Conservation (phyloP, 2,888 invertebrate genomes). For the Ecliptopera silaceata region DNA sequence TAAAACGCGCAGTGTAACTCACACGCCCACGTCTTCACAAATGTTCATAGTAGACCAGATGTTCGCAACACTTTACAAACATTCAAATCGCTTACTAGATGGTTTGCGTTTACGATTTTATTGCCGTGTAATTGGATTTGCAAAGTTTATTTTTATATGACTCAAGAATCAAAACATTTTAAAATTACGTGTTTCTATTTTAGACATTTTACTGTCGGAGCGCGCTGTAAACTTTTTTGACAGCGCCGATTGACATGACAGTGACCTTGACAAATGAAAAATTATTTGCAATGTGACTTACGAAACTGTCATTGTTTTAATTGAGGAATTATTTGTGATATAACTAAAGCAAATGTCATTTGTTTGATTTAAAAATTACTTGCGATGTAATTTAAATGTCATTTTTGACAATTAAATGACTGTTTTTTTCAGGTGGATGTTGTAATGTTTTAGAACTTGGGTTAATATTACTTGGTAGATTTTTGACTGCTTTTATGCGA, state of each 20-base stretch:
- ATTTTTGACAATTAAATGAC: no score
- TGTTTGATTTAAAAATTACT: no score
- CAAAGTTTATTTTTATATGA: conserved; percentile 18
- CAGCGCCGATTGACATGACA: neutral
- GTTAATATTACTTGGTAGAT: no score
- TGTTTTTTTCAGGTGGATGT: no score
- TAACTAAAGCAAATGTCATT: no score
- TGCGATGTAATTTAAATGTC: no score
- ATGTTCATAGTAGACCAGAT: conserved; percentile 15
- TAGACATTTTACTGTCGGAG: neutral
- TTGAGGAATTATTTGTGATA: no score
- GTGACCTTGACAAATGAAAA: no score
- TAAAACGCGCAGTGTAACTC: conserved; percentile 1
- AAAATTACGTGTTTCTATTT: conserved; percentile 5
- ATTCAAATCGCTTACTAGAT: conserved; percentile 9
- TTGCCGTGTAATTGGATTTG: conserved; percentile 17
- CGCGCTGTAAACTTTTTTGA: neutral
- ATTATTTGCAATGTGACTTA: no score
- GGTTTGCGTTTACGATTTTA: conserved; percentile 17
- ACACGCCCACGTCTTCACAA: conserved; percentile 12
- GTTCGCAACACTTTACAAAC: conserved; percentile 17
- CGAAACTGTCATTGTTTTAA: no score
- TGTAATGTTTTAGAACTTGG: no score
- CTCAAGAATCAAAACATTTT: conserved; percentile 9
- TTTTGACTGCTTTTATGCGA: no score